Evolutionary conservation across 2,113 vertebrate genomes (phyloP), one percentile per base, ranked within the genome.

Genomic region (Hydrolagus affinis): DNA sequence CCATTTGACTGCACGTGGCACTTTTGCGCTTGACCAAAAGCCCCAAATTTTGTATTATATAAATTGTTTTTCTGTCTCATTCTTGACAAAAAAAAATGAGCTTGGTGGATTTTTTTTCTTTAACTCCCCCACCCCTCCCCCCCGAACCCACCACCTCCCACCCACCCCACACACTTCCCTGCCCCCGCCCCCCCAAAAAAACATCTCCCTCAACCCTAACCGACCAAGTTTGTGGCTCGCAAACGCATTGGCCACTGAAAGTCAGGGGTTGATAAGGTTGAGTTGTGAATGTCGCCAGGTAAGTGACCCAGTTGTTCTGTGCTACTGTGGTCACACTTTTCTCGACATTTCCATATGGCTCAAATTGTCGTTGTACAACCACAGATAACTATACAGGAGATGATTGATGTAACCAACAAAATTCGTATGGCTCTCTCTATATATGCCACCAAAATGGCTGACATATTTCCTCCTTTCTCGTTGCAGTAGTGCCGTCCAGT

Each of bases 401-500:
- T 21, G 62, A 62, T 83, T 23, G 78, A 83, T 83, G 62, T 66
- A 83, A 30, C 66, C 60, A 66, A 83, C 62, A 83, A 83, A 44
- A 68, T 83, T 66, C 25, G 66, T 83, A 83, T 83, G 66, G 19
- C 28, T 83, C 62, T 80, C 15, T 80, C 64, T 83, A 83, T 83
- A 83, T 83, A 83, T 83, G 78, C 60, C 78, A 83, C 78, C 78
- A 60, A 83, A 32, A 68, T 83, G 62, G 78, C 66, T 83, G 78
- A 83, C 78, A 83, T 83, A 83, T 78, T 17, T 89, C 86, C 21
- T 70, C 70, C 89, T 88, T 87, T 90, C 89, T 86, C 66, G 85
- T 86, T 92, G 85, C 86, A 99, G 97, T 98, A 28, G 96, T 99
- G 91, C 95, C 96, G 83, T 98, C 96, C 76, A 97, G 96, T 89